Conservation (phyloP, 1,140 invertebrate genomes). For the Drosophila serrata region DNA sequence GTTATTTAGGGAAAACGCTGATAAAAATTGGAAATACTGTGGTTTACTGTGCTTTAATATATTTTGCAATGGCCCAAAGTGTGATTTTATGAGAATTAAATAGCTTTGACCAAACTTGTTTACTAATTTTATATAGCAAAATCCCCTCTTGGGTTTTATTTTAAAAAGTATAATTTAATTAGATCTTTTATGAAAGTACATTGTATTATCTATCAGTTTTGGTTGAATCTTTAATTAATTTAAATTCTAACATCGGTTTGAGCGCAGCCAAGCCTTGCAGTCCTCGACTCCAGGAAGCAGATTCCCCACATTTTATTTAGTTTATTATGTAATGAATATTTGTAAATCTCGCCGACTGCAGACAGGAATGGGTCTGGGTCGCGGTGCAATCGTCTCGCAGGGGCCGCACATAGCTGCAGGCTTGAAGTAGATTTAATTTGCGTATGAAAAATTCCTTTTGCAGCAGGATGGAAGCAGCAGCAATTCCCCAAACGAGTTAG, state of each 20-base stretch:
- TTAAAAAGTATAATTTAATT: too few relatives aligned
- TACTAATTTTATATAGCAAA: too few relatives aligned
- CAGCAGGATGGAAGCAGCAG: constrained; percentile 35
- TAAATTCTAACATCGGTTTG: constrained; percentile 6
- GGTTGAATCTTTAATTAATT: background rate
- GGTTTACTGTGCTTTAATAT: too few relatives aligned
- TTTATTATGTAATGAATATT: constrained; percentile 83
- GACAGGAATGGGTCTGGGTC: background rate
- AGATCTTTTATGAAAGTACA: too few relatives aligned
- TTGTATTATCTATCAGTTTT: too few relatives aligned
- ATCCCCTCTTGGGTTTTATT: too few relatives aligned
- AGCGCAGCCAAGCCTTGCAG: constrained; percentile 7
- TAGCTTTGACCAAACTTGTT: too few relatives aligned
- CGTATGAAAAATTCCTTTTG: constrained; percentile 79
- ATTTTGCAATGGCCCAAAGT: too few relatives aligned
- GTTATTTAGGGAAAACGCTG: background rate
- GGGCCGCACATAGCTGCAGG: constrained; percentile 42
- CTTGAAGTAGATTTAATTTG: constrained; percentile 80
- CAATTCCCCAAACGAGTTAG: constrained; percentile 77
- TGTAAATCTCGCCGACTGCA: constrained; percentile 55
- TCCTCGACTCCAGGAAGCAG: constrained; percentile 21
- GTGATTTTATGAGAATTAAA: background rate
- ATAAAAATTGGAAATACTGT: background rate
- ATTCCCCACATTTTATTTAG: constrained; percentile 64
- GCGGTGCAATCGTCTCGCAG: constrained; percentile 9